Evolutionary conservation across 2,113 vertebrate genomes (phyloP), one percentile per base, ranked within the genome.

Genomic region (Conger conger): DNA sequence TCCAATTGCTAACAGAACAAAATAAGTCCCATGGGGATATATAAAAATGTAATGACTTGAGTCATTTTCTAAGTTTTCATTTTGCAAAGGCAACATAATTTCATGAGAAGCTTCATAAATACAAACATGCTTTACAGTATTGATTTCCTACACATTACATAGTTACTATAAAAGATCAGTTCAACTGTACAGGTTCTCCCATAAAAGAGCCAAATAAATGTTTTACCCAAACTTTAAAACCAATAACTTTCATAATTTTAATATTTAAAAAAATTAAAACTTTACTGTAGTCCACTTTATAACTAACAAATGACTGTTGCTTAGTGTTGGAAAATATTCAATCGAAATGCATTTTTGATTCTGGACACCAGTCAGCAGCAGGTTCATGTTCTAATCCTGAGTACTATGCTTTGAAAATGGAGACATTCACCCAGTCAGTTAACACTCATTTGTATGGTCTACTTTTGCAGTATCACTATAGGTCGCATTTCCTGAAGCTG

Each of bases 401-500:
- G 90, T 94, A 94, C 87, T 91, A 95, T 90, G 94, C 95, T 90
- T 91, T 94, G 77, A 93, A 89, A 93, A 92, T 87, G 86, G 89
- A 87, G 88, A 88, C 86, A 83, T 83, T 85, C 33, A 79, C 79
- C 84, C 23, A 88, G 92, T 91, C 91, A 94, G 92, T 88, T 92
- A 76, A 83, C 82, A 93, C 86, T 80, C 76, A 73, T 76, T 80
- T 76, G 94, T 94, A 92, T 90, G 88, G 94, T 90, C 92, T 93
- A 95, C 90, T 94, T 97, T 82, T 94, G 94, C 88, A 99, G 91
- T 77, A 94, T 93, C 88, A 99, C 94, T 0, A 95, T 93, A 80
- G 97, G 98, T 89, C 95, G 95, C 96, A 98, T 97, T 91, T 98
- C 96, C 93, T 99, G 98, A 92, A 99, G 96, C 76, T 99, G 98